Base-by-base conservation (phyloP, 2,888 invertebrate species). In the Mactromeris polynyma region DNA sequence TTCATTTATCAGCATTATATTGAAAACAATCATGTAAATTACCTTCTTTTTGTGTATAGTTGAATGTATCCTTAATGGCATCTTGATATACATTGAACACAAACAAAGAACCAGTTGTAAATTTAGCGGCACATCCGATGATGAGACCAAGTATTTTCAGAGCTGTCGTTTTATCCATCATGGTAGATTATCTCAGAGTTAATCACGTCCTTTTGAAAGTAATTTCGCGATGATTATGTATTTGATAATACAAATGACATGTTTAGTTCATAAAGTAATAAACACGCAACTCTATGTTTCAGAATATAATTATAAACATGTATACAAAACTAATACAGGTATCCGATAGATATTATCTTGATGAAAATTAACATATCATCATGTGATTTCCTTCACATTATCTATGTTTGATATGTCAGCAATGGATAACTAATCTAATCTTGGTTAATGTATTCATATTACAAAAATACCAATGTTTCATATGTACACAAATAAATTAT, bases 21-120 rank as follows among this genome's bases (percentile, higher is more conserved):
- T n/a, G n/a, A n/a, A n/a, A n/a, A n/a, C n/a, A n/a, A n/a, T n/a
- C n/a, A n/a, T n/a, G n/a, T n/a, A n/a, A n/a, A n/a, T 80, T 91
- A 94, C 94, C 93, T 90, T 94, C 93, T 83, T 91, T 92, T 58
- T 94, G 92, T 73, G 93, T 94, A 81, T 93, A 94, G 86, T 93
- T 94, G 80, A 93, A 94, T 0, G 92, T 92, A 4, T 88, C 81
- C 64, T 94, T 94, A 36, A 94, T 78, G 26, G 90, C 93, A 83
- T 91, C 90, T 69, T 94, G 91, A 64, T 94, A 94, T 1, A 93
- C 93, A 81, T 92, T 94, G 83, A 94, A 94, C 1, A 92, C 92
- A 79, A 94, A 94, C 58, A 94, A 38, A 4, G 94, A 93, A 0
- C 94, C 94, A 14, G 93, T 93, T n/a, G 92, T 88, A 81, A 94